Conservation (phyloP, 1,140 invertebrate species). For the Neelides sp. region DNA sequence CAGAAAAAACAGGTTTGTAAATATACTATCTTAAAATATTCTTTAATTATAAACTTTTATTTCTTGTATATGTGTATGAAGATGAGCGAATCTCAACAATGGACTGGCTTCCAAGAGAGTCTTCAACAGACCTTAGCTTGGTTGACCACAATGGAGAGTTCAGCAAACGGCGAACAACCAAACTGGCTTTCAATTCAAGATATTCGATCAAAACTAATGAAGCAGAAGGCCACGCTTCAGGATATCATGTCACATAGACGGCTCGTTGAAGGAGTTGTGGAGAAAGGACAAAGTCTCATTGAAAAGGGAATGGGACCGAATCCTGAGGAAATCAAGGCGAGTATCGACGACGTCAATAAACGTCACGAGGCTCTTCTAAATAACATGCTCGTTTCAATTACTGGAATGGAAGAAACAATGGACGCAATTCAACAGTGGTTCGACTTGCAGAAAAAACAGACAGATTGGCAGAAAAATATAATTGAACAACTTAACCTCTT, state of each 20-base stretch:
- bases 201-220: slow-evolving; percentile 69
- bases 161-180: slow-evolving; percentile 56
- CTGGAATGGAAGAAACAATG: slow-evolving; percentile 56
- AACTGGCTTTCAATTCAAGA: slow-evolving; percentile 65
- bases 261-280: slow-evolving; percentile 72
- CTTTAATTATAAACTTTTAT: too few species aligned
- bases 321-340: slow-evolving; percentile 47
- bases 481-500: slow-evolving; percentile 66
- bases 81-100: slow-evolving; percentile 70
- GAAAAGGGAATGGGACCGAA: slow-evolving; percentile 39
- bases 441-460: slow-evolving; percentile 67
- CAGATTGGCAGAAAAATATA: slow-evolving; percentile 74
- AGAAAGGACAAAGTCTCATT: slow-evolving; percentile 63
- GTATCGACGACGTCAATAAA: slow-evolving; percentile 52
- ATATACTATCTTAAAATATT: too few species aligned
- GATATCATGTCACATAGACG: slow-evolving; percentile 81
- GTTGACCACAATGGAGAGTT: slow-evolving; percentile 74
- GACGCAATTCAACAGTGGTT: slow-evolving; percentile 70
- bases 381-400: slow-evolving; percentile 48
- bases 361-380: slow-evolving; percentile 58
- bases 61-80: too few species aligned
- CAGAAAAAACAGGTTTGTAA: slow-evolving; percentile 61
- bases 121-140: slow-evolving; percentile 67
- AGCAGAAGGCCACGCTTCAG: slow-evolving; percentile 70
- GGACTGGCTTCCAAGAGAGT: slow-evolving; percentile 71